Percentiles rank a stretch among this genome's conserved stretches.
phyloP scores from a whole-genome alignment of 92 coral and sea anemone genomes.

The Porites lobata region DNA sequence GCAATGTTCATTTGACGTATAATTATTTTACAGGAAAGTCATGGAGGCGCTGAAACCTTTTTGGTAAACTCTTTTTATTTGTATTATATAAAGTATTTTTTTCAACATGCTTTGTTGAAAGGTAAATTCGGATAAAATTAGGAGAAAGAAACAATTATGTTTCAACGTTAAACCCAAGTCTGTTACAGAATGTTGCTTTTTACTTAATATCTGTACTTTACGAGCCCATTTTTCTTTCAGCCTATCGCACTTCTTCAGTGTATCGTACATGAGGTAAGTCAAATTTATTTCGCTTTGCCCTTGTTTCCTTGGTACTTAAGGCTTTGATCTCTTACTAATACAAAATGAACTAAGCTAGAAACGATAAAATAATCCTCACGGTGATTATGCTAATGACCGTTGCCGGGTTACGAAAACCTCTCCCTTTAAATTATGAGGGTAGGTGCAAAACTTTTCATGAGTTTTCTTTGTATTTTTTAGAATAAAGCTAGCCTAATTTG shows the following conservation, averaged over 20 bases:
- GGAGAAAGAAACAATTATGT: too few relatives aligned
- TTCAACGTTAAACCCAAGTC: too few relatives aligned
- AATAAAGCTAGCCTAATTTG: neutral
- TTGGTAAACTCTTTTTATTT: constrained; percentile 24
- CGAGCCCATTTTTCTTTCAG: constrained; percentile 36
- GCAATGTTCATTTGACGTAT: neutral
- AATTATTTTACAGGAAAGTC: constrained; percentile 56
- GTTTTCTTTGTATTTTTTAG: too few relatives aligned
- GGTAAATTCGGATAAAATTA: too few relatives aligned
- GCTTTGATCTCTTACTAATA: too few relatives aligned
- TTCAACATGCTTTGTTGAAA: too few relatives aligned
- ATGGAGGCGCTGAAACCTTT: constrained; percentile 64
- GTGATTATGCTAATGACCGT: too few relatives aligned
- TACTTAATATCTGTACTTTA: neutral
- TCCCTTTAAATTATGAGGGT: too few relatives aligned
- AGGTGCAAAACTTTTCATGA: too few relatives aligned
- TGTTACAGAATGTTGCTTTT: neutral
- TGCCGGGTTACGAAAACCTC: too few relatives aligned
- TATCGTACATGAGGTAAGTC: constrained; percentile 95
- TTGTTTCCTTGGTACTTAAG: neutral
- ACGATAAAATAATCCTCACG: too few relatives aligned
- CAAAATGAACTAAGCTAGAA: too few relatives aligned
- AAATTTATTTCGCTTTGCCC: neutral
- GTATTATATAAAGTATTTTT: neutral
- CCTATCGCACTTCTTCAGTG: constrained; percentile 98